These are phyloP conservation scores for Oenanthe melanoleuca DNA, from an alignment of 2,113 vertebrate genomes.

Conservation along the genomic window DNA sequence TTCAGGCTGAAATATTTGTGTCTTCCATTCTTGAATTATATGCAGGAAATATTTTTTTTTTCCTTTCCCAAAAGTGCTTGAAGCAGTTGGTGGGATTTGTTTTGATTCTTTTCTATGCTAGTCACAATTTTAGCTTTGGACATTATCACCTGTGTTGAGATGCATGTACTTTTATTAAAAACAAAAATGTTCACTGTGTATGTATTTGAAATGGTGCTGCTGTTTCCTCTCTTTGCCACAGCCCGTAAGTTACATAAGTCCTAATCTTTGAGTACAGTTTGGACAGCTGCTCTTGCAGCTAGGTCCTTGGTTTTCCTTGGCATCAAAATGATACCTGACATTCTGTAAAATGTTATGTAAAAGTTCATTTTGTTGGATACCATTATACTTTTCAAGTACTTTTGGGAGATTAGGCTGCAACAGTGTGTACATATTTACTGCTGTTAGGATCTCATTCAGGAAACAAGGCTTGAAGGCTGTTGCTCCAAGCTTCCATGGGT, in stretches of 20 bases:
- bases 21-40: background rate
- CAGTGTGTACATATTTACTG: background rate
- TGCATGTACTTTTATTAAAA: background rate
- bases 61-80: background rate
- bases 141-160: background rate
- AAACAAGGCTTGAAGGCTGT: background rate
- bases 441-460: background rate
- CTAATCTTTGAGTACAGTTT: background rate
- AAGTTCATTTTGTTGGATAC: background rate
- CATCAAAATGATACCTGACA: background rate
- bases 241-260: background rate
- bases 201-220: background rate
- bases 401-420: background rate
- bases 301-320: background rate
- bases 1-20: background rate
- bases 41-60: background rate
- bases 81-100: background rate
- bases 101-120: background rate
- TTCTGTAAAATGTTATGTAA: background rate
- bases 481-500: fast-evolving
- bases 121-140: background rate
- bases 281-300: background rate
- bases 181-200: background rate
- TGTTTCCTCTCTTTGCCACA: background rate
- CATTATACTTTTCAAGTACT: background rate